Conservation (phyloP, 2,888 invertebrate genomes). For the Dicroscelio sp. region DNA sequence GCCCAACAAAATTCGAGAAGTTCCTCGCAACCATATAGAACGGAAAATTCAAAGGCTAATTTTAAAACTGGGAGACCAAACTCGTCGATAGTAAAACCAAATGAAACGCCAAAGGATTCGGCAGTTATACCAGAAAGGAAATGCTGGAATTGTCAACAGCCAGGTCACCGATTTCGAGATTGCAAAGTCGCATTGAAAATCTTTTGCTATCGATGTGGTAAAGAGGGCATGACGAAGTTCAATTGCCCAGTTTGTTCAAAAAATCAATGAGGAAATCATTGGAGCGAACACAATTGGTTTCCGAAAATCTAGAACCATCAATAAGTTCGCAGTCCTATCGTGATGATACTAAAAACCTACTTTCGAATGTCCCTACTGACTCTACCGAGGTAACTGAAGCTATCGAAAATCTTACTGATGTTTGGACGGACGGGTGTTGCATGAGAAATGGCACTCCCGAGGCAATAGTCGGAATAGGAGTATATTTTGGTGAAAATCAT, state of each 20-base stretch:
- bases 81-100: neutral
- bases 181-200: neutral
- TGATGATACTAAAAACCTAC: no score
- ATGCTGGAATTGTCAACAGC: slow-evolving; percentile 31
- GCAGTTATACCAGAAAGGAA: no score
- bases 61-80: neutral
- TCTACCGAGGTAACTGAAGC: no score
- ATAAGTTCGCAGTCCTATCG: no score
- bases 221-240: neutral
- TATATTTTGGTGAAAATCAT: slow-evolving; percentile 10
- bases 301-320: no score
- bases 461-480: neutral
- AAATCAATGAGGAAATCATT: neutral
- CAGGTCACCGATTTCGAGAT: neutral
- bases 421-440: slow-evolving; percentile 35
- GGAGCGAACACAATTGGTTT: neutral
- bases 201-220: neutral
- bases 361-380: neutral
- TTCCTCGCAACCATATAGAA: no score
- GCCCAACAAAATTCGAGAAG: no score
- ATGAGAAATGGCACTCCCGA: neutral
- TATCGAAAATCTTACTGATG: neutral
- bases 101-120: neutral
- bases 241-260: neutral
- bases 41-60: neutral